Base-by-base conservation (phyloP, 2,113 vertebrate species). In the Litocranius walleri region DNA sequence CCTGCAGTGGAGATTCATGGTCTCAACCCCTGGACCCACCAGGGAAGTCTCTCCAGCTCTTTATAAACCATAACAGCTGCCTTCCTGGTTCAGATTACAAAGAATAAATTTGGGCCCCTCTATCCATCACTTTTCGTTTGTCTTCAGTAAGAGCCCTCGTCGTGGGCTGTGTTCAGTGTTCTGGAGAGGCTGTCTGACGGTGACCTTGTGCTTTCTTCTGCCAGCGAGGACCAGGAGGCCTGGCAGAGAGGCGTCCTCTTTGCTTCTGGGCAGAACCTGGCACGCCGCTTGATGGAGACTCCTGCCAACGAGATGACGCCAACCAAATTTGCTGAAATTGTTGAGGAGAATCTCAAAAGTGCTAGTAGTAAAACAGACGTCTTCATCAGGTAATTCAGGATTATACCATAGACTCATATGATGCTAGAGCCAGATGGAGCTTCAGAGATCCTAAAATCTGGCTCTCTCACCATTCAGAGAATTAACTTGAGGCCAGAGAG, bases 301-400 rank as follows among this genome's bases (percentile, higher is more conserved):
- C 99, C 99, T 45, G 99, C 99, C 97, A 99, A 99, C 95, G 98
- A 99, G 81, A 98, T 99, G 91, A 99, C 99, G 13, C 99, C 99
- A 12, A 99, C 98, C 74, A 98, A 98, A 87, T 99, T 99, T 96
- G 99, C 99, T 0, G 98, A 99, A 96, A 98, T 98, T 5, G 99
- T 99, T 91, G 99, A 99, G 97, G 99, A 99, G 98, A 99, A 99
- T 91, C 98, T 99, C 6, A 98, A 82, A 78, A 97, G 96, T 25
- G 98, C 99, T 29, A 98, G 98, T 40, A 98, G 98, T 96, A 98
- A 98, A 48, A 99, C 99, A 43, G 98, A 98, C 27, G 98, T 99
- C 57, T 98, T 99, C 29, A 98, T 99, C 98, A 99, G 99, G 99
- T 99, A 99, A 98, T 96, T 81, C 83, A 29, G 27, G 11, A 0